Conservation (phyloP, 2,113 vertebrate species). For the Aix galericulata region DNA sequence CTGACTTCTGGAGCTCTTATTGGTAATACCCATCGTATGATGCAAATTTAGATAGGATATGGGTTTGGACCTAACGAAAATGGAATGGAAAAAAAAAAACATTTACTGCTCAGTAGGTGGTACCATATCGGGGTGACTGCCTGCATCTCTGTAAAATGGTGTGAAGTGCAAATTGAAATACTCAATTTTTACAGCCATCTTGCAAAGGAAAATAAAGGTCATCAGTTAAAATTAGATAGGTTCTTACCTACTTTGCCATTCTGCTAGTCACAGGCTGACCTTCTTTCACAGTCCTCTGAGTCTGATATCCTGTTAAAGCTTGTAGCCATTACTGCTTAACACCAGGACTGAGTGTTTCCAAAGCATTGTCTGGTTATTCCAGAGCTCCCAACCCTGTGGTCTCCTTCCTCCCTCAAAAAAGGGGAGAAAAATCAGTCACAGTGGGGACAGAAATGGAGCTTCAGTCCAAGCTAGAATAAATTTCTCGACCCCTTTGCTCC, state of each 20-base stretch:
- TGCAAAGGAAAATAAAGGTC: background rate
- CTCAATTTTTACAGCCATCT: background rate
- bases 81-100: too few relatives aligned
- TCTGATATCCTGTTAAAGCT: background rate
- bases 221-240: background rate
- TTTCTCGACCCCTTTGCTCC: background rate
- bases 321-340: fast-evolving
- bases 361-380: background rate
- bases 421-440: background rate
- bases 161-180: background rate
- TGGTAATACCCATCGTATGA: fast-evolving
- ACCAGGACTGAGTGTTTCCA: background rate
- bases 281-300: background rate
- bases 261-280: background rate
- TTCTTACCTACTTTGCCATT: background rate
- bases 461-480: background rate
- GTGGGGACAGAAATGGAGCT: background rate
- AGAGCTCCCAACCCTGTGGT: background rate
- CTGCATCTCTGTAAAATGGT: background rate
- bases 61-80: background rate
- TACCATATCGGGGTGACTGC: background rate
- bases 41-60: background rate
- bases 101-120: background rate
- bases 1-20: background rate
- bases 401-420: background rate